These are phyloP conservation scores for Dinothrombium tinctorium DNA, from an alignment of 1,140 invertebrate genomes.

Conservation along the genomic window DNA sequence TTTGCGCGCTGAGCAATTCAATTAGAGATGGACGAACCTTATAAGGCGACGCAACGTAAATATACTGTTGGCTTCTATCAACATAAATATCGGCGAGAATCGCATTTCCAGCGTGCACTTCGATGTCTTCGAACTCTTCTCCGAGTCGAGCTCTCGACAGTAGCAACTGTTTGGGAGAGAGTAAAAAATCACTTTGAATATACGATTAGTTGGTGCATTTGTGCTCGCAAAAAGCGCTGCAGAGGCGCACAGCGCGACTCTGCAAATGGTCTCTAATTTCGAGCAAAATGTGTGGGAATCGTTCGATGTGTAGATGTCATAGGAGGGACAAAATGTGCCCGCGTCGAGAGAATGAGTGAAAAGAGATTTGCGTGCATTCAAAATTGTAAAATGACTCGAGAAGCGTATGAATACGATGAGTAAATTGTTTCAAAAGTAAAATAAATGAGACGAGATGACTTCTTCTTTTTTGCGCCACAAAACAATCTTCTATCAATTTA, in stretches of 20 bases:
- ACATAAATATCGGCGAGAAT: slow-evolving; percentile 60
- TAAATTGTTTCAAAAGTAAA: too few species aligned
- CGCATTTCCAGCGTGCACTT: slow-evolving; percentile 38
- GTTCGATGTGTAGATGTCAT: background rate
- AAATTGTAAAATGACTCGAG: too few species aligned
- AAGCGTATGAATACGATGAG: too few species aligned
- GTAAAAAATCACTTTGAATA: slow-evolving; percentile 2
- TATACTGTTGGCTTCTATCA: slow-evolving; percentile 42
- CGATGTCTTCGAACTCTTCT: slow-evolving; percentile 47
- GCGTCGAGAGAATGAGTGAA: too few species aligned
- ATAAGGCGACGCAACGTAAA: slow-evolving; percentile 43
- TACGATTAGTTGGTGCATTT: background rate
- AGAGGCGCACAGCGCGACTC: background rate
- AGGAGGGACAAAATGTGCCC: too few species aligned
- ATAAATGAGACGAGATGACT: too few species aligned
- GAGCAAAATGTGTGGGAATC: background rate
- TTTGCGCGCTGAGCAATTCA: too few species aligned
- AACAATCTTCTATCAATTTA: too few species aligned
- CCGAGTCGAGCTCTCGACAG: slow-evolving; percentile 34
- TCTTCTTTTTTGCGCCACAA: too few species aligned
- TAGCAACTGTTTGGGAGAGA: slow-evolving; percentile 26
- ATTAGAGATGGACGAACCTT: slow-evolving; percentile 26
- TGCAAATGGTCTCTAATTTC: background rate
- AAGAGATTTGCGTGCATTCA: too few species aligned
- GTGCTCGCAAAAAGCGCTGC: background rate